phyloP scores from a whole-genome alignment of 1,140 invertebrate species.

The Drosophila tsacasi region DNA sequence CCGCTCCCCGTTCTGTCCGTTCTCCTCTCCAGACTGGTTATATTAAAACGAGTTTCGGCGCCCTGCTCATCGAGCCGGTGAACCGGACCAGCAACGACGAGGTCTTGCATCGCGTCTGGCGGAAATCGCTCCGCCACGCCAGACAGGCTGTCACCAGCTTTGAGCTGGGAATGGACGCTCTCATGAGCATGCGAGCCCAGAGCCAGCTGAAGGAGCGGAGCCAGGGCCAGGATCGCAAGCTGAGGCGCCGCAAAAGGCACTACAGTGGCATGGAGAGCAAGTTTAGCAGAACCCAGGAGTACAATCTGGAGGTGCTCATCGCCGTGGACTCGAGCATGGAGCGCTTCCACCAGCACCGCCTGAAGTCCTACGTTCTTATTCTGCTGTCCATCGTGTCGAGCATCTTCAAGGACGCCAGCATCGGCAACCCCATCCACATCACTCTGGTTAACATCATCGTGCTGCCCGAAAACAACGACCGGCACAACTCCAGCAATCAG shows the following conservation, averaged over 20 bases:
- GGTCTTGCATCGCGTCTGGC: conserved; percentile 79
- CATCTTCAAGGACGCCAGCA: conserved; percentile 92
- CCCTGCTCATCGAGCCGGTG: conserved; percentile 88
- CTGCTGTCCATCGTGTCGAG: conserved; percentile 92
- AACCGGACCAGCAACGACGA: conserved; percentile 84
- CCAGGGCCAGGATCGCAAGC: conserved; percentile 20
- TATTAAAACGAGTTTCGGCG: conserved; percentile 88
- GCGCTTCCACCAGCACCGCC: conserved; percentile 88
- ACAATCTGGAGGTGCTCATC: conserved; percentile 92
- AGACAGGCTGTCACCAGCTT: conserved; percentile 78
- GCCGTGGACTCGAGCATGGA: conserved; percentile 93
- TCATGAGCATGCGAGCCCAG: conserved; percentile 14
- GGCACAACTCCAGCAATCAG: conserved; percentile 86
- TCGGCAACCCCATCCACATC: conserved; percentile 93
- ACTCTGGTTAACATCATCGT: conserved; percentile 90
- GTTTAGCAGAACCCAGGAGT: conserved; percentile 85
- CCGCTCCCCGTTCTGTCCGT: background rate
- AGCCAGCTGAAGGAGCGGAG: conserved; percentile 26
- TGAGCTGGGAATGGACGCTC: conserved; percentile 70
- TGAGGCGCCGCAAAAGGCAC: conserved; percentile 82
- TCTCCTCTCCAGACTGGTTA: conserved; percentile 87
- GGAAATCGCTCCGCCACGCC: conserved; percentile 74
- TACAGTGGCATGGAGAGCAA: conserved; percentile 44
- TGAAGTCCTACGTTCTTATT: conserved; percentile 90
- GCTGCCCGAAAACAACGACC: conserved; percentile 84